Conservation (phyloP, 2,113 vertebrate genomes). For the Theristicus caerulescens region DNA sequence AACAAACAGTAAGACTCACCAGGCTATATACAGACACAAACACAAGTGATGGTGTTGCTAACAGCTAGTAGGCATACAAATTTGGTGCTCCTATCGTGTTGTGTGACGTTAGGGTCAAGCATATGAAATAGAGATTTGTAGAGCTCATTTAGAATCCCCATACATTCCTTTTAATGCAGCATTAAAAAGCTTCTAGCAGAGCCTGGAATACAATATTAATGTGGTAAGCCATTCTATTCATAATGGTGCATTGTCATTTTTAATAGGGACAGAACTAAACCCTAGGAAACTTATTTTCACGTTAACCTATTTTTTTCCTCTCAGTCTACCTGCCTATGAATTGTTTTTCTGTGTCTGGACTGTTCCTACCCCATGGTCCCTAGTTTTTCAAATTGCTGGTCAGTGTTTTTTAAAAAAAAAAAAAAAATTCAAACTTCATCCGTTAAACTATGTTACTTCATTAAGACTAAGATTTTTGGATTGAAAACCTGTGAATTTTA, state of each 20-base stretch:
- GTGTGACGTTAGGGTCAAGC: neutral
- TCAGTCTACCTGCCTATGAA: neutral
- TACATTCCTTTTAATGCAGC: neutral
- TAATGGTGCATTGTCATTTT: neutral
- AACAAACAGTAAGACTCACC: neutral
- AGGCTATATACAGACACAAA: neutral
- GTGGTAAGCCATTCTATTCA: neutral
- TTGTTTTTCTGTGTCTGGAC: neutral
- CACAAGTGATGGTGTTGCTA: neutral
- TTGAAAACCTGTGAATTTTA: neutral
- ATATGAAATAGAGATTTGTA: neutral
- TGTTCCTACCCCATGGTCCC: neutral
- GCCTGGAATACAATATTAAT: neutral
- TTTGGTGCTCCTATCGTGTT: neutral
- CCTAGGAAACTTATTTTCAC: neutral
- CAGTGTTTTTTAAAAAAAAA: neutral
- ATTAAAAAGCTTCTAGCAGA: neutral
- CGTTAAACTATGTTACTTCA: neutral
- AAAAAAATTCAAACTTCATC: neutral
- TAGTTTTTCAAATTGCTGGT: neutral
- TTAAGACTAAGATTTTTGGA: neutral
- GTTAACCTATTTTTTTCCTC: neutral
- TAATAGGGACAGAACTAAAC: neutral
- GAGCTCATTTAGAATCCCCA: neutral
- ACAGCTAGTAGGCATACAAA: neutral